Evolutionary conservation across 2,113 vertebrate genomes (phyloP).

Genomic region (Terrapene triunguis): DNA sequence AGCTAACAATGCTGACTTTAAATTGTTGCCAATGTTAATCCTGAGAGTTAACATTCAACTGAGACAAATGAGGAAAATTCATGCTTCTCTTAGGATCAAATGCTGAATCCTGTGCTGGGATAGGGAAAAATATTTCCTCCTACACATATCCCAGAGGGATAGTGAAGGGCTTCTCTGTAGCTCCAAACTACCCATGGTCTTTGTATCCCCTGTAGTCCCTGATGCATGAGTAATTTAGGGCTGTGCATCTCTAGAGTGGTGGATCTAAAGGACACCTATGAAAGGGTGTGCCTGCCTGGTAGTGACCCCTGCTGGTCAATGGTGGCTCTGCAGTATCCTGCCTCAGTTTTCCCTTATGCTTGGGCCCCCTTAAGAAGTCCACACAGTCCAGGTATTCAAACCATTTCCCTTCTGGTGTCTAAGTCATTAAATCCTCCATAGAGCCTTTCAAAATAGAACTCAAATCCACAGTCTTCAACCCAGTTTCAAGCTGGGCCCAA

Average conservation of each 20-base stretch:
- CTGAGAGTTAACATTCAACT: background rate
- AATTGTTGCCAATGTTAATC: background rate
- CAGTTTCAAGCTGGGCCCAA: background rate
- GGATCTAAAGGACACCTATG: background rate
- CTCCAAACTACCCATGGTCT: slow-evolving; percentile 11
- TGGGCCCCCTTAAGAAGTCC: background rate
- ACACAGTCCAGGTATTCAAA: background rate
- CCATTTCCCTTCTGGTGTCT: background rate
- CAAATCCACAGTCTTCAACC: background rate
- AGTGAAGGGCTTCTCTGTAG: background rate
- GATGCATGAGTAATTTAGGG: background rate
- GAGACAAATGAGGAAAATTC: background rate
- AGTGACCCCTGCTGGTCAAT: background rate
- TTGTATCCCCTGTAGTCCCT: background rate
- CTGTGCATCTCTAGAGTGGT: background rate
- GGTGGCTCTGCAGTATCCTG: background rate
- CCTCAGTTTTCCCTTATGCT: background rate
- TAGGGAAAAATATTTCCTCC: background rate
- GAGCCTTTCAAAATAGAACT: background rate
- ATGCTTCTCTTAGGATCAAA: background rate
- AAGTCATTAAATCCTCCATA: background rate
- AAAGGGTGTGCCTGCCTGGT: background rate
- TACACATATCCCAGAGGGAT: background rate
- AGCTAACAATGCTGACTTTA: background rate
- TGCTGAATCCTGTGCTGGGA: background rate